Conservation (phyloP, 2,797 vertebrate genomes). For the Paguma larvata region DNA sequence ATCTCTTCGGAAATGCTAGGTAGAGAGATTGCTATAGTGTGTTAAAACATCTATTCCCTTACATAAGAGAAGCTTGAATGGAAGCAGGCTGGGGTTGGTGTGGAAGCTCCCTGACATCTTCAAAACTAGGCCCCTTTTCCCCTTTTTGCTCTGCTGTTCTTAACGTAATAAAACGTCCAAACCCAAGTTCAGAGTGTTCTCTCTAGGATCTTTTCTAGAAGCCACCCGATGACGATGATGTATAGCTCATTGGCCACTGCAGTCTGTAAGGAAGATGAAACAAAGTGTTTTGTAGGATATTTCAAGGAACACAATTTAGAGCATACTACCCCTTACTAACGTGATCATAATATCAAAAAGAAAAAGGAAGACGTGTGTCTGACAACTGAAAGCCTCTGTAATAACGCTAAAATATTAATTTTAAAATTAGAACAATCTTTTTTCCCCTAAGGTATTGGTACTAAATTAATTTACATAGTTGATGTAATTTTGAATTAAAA, state of each 20-base stretch:
- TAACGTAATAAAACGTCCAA: background rate
- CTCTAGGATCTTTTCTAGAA: slow-evolving; percentile 45
- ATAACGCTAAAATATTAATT: background rate
- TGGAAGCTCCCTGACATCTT: background rate
- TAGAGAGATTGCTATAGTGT: slow-evolving; percentile 29
- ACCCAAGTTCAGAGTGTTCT: background rate
- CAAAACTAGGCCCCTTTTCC: background rate
- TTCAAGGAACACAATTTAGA: background rate
- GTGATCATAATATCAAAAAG: background rate
- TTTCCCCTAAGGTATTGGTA: background rate
- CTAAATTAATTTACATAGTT: background rate
- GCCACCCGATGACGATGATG: background rate
- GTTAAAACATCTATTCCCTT: slow-evolving; percentile 52
- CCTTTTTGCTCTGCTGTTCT: background rate
- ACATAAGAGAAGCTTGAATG: slow-evolving; percentile 21
- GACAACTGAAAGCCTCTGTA: background rate
- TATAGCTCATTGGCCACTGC: background rate
- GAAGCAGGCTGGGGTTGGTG: background rate
- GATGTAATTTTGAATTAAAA: slow-evolving; percentile 47
- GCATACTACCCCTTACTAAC: background rate
- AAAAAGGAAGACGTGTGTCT: slow-evolving; percentile 11
- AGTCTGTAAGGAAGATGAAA: background rate
- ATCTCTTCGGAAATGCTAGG: slow-evolving; percentile 8
- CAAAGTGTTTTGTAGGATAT: background rate
- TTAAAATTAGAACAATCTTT: background rate